Evolutionary conservation across 1,140 invertebrate genomes (phyloP).

Genomic region (Bathynomus jamesi): DNA sequence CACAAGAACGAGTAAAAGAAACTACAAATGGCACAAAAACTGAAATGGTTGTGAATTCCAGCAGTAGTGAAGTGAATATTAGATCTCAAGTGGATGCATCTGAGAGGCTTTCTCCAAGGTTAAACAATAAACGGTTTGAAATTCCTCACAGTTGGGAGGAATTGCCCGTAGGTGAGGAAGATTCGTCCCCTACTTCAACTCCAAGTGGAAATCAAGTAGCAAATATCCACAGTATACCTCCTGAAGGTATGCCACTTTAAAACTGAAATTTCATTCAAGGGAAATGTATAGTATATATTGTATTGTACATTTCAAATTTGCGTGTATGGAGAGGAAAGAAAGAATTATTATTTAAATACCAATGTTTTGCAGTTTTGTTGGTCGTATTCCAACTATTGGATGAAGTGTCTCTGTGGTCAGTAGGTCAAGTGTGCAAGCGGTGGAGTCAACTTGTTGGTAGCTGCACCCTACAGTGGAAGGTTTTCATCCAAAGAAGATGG

Average conservation of each 20-base stretch:
- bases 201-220: not conserved
- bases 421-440: slow-evolving; percentile 72
- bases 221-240: slow-evolving; percentile 41
- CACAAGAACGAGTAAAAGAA: not conserved
- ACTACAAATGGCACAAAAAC: not conserved
- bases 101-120: not conserved
- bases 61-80: not conserved
- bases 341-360: slow-evolving; percentile 17
- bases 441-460: slow-evolving; percentile 69
- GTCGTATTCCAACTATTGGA: slow-evolving; percentile 82
- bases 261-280: not conserved
- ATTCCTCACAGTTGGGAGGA: not conserved
- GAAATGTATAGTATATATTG: not conserved
- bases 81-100: not conserved
- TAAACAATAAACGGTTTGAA: not conserved
- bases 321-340: not conserved
- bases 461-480: slow-evolving; percentile 52
- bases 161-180: not conserved
- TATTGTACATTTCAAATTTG: not conserved
- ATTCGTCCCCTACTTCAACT: not conserved
- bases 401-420: slow-evolving; percentile 79
- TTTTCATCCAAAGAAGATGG: slow-evolving; percentile 65
- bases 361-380: slow-evolving; percentile 61
- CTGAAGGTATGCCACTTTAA: slow-evolving; percentile 13
- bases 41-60: not conserved